These are phyloP conservation scores for Augochlorella aurata DNA, from an alignment of 2,888 invertebrate species.

Conservation along the genomic window DNA sequence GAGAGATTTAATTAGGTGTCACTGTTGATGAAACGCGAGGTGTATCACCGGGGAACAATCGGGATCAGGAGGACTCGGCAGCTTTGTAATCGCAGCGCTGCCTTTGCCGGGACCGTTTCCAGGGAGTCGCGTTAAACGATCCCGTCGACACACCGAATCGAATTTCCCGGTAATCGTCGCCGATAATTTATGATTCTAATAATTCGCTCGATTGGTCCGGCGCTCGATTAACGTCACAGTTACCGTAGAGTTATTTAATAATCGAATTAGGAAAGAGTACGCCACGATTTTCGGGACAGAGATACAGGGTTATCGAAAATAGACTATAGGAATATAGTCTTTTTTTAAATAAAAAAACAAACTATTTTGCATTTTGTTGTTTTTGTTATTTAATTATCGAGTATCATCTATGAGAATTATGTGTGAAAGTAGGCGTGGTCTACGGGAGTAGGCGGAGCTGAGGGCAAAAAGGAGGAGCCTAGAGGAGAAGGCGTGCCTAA, in stretches of 20 bases:
- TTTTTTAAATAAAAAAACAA: too few relatives aligned
- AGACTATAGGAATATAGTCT: too few relatives aligned
- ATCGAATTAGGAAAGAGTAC: not conserved
- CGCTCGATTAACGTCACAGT: not conserved
- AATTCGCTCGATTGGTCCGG: not conserved
- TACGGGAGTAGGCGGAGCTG: too few relatives aligned
- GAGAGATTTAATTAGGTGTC: constrained; percentile 11
- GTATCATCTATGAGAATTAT: too few relatives aligned
- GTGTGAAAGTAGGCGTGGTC: too few relatives aligned
- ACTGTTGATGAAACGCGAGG: constrained; percentile 17
- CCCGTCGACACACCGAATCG: not conserved
- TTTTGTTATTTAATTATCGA: too few relatives aligned
- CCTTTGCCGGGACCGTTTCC: not conserved
- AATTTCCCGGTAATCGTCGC: not conserved
- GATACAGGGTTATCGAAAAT: too few relatives aligned
- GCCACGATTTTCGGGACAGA: not conserved
- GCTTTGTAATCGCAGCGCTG: not conserved
- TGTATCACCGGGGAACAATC: not conserved
- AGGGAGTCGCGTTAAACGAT: not conserved
- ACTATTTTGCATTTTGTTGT: too few relatives aligned
- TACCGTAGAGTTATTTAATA: not conserved
- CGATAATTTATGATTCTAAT: not conserved
- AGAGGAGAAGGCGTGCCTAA: too few relatives aligned
- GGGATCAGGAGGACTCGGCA: not conserved
- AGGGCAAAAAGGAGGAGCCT: too few relatives aligned